These are phyloP conservation scores for Megastigmus dorsalis DNA, from an alignment of 2,888 invertebrate genomes.

Conservation along the genomic window DNA sequence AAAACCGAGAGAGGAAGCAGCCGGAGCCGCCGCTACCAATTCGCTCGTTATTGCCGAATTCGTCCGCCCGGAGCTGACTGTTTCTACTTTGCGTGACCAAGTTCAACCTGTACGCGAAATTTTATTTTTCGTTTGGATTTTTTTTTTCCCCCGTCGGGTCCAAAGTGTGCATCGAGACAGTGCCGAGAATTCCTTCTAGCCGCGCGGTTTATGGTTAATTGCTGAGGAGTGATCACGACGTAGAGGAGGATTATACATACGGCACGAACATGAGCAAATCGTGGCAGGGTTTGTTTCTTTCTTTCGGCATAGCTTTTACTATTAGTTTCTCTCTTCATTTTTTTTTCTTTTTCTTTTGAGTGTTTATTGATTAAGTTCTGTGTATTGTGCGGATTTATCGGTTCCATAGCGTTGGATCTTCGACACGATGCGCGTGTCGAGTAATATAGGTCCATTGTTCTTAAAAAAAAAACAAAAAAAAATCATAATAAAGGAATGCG, in stretches of 20 bases:
- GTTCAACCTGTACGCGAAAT: not conserved
- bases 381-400: not conserved
- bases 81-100: not conserved
- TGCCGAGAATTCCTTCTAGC: not conserved
- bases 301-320: too few species aligned
- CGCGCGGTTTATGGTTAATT: not conserved
- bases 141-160: not conserved
- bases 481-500: too few species aligned
- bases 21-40: too few species aligned
- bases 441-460: too few species aligned
- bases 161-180: not conserved
- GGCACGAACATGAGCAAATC: constrained; percentile 65
- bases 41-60: not conserved
- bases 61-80: not conserved
- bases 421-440: too few species aligned
- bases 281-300: constrained; percentile 67
- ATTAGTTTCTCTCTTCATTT: not conserved
- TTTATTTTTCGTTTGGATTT: not conserved
- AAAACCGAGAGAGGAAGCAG: too few species aligned
- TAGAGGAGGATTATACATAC: constrained; percentile 8
- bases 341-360: not conserved
- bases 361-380: not conserved
- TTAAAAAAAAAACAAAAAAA: not conserved
- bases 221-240: not conserved
- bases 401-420: too few species aligned